Base-by-base conservation (phyloP, 2,888 invertebrate genomes). In the Loripinus fragilis region DNA sequence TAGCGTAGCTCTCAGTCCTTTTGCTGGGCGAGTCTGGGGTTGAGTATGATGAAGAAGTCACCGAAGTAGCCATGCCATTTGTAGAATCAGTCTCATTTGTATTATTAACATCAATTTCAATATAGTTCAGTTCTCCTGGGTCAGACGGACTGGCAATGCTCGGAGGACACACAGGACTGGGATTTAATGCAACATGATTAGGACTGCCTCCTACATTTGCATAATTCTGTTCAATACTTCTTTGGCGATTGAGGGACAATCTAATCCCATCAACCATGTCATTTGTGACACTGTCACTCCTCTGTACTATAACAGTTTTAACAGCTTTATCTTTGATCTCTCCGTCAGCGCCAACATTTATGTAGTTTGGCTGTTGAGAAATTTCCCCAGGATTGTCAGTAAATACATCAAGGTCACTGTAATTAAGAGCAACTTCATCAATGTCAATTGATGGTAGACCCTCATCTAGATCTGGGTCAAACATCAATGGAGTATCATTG, bases 1-100 rank as follows among this genome's bases (percentile, higher is more conserved):
- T 97, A 12, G 97, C 97, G 92, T 98, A 98, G 69, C 97, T 96
- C 65, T 93, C 91, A 0, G 91, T 88, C 33, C 86, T 83, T 71
- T 88, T 88, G 50, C 86, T 85, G 0, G 90, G 91, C 1, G 92
- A 91, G 74, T 91, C 92, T 23, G 89, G 90, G 2, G 87, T 86
- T 5, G 81, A 70, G 60, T 86, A 86, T 48, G 89, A 89, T 10
- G 87, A 85, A 0, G 91, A 88, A 15, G 89, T 86, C 0, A 91
- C 87, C 8, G 87, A 83, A 15, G 81, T 75, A n/a, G 81, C 67
- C 3, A 84, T 81, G n/a, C 86, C 82, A n/a, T 68, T 74, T 3
- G 78, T 75, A n/a, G 45, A 70, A 23, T 80, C 74, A 25, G 79
- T 79, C 10, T 88, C 89, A 45, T 75, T 68, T 42, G 78, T 85